Evolutionary conservation across 2,888 invertebrate species (phyloP), one percentile per base, ranked within the genome.

Genomic region (Poecilus cupreus): DNA sequence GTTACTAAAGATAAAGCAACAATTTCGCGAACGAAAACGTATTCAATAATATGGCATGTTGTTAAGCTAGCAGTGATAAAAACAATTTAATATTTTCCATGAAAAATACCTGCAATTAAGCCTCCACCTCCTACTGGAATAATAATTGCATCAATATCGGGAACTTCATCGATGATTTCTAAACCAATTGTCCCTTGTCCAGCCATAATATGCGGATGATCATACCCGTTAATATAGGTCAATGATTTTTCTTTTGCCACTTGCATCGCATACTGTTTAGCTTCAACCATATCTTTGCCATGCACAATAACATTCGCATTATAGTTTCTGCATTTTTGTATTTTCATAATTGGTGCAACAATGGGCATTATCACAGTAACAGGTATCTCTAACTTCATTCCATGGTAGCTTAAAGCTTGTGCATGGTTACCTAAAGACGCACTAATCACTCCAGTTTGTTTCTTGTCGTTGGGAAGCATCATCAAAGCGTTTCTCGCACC

Each of bases 101-200:
- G n/a, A 10, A 16, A 60, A 26, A 18, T 92, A 0, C 97, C 97
- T 0, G 97, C 97, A 70, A 97, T 92, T 1, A 97, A 90, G 0
- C 97, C 97, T 0, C 94, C 96, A 11, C 97, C 97, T 0, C 97
- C 97, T 0, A 96, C 95, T 0, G 97, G 97, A 11, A 97, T 93
- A 37, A 98, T 90, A 18, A 97, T 92, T 0, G 96, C 96, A 88
- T 97, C 96, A 5, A 96, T 92, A 77, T 95, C 92, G 0, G 94
- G 93, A 2, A 97, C 94, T 88, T 97, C 96, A 85, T 97, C 96
- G 22, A 96, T 88, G 81, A 97, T 96, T 90, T 97, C 97, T 84
- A 97, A 89, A 0, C 96, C 97, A 86, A 97, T 92, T 0, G 97
- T 97, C 11, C 97, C 97, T 88, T 96, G 96, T 0, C 97, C 97